Conservation (phyloP, 2,888 invertebrate species). For the Elegia similella region DNA sequence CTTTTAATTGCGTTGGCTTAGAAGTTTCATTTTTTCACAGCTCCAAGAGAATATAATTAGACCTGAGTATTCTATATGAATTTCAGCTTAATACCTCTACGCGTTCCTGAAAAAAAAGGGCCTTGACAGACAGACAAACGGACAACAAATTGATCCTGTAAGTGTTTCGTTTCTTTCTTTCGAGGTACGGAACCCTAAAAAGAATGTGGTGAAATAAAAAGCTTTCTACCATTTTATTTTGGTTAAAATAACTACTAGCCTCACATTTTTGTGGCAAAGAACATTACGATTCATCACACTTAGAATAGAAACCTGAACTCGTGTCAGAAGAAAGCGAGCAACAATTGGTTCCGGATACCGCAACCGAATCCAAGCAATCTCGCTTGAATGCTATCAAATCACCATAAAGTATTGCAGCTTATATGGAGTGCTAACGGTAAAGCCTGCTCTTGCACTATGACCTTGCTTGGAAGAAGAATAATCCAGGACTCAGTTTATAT, state of each 20-base stretch:
- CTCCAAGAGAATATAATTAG: no score
- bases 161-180: no score
- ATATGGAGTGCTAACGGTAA: slow-evolving; percentile 62
- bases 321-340: slow-evolving; percentile 9
- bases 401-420: slow-evolving; percentile 71
- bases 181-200: no score
- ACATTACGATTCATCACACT: background rate
- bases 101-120: no score
- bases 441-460: slow-evolving; percentile 48
- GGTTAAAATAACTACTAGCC: background rate
- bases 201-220: no score
- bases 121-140: no score
- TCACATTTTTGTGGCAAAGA: slow-evolving; percentile 6
- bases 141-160: no score
- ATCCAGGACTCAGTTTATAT: background rate
- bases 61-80: no score
- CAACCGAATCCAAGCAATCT: slow-evolving; percentile 57
- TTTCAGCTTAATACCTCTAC: no score
- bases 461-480: slow-evolving; percentile 30
- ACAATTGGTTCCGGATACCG: slow-evolving; percentile 30
- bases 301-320: background rate
- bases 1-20: no score
- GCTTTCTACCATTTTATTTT: background rate
- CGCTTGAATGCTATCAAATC: slow-evolving; percentile 77
- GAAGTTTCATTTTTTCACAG: no score